Conservation (phyloP, 2,797 vertebrate species). For the Molothrus aeneus region DNA sequence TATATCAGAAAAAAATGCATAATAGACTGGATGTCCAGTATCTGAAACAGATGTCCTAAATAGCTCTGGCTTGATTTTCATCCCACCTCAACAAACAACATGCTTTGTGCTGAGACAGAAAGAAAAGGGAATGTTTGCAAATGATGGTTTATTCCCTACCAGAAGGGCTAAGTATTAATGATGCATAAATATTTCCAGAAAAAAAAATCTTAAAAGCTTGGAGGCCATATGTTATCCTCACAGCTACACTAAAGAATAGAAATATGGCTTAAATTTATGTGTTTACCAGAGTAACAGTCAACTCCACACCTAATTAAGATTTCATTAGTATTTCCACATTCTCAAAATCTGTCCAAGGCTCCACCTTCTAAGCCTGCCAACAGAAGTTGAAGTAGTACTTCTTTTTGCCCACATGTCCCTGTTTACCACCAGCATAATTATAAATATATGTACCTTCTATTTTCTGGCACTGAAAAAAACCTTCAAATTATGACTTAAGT, state of each 20-base stretch:
- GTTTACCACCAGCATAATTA: neutral
- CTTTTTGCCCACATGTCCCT: neutral
- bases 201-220: neutral
- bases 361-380: neutral
- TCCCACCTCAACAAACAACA: neutral
- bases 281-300: neutral
- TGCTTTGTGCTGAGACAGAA: neutral
- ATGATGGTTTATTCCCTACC: neutral
- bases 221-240: conserved; percentile 39
- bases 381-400: neutral
- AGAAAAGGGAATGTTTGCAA: neutral
- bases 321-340: neutral
- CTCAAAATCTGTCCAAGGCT: neutral
- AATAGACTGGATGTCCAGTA: neutral
- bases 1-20: neutral
- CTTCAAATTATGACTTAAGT: neutral
- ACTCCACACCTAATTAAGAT: conserved; percentile 24
- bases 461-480: neutral
- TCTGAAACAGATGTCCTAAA: neutral
- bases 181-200: conserved; percentile 39
- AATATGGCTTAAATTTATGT: conserved; percentile 26
- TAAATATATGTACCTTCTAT: neutral
- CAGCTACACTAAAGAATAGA: neutral
- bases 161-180: conserved; percentile 40
- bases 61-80: neutral